phyloP scores from a whole-genome alignment of 2,797 vertebrate species.

The Pelobates cultripes region DNA sequence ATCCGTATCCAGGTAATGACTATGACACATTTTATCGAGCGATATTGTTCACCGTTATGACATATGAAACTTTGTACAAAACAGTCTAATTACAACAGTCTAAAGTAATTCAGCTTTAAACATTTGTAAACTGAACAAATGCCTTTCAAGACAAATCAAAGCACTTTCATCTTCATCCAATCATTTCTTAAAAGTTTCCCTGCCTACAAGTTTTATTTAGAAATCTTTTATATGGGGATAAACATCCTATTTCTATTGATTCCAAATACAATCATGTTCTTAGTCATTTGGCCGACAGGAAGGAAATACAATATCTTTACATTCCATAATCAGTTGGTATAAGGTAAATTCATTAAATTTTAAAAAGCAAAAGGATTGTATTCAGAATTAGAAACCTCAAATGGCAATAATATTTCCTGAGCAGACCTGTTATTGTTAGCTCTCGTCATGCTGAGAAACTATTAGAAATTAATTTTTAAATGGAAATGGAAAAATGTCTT shows the following conservation, averaged over 20 bases:
- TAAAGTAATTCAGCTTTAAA: background rate
- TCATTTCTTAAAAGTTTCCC: background rate
- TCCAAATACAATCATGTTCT: slow-evolving; percentile 60
- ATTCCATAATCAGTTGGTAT: slow-evolving; percentile 62
- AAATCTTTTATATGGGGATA: slow-evolving; percentile 52
- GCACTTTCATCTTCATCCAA: slow-evolving; percentile 11
- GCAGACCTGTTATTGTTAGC: slow-evolving; percentile 62
- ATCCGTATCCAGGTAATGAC: too few species aligned
- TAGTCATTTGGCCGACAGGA: slow-evolving; percentile 62
- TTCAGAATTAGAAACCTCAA: slow-evolving; percentile 65
- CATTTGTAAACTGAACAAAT: slow-evolving; percentile 35
- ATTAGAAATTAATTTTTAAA: slow-evolving; percentile 67
- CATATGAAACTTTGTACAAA: too few species aligned
- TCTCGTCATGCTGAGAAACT: slow-evolving; percentile 54
- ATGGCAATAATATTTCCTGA: slow-evolving; percentile 63
- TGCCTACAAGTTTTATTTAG: slow-evolving; percentile 40
- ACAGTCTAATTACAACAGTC: background rate
- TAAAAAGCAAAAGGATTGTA: slow-evolving; percentile 63
- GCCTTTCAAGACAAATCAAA: slow-evolving; percentile 16
- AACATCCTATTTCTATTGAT: slow-evolving; percentile 58
- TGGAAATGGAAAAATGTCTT: slow-evolving; percentile 58
- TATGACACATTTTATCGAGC: too few species aligned
- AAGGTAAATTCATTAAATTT: slow-evolving; percentile 69
- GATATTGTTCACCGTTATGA: too few species aligned
- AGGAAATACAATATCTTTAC: slow-evolving; percentile 62